Conservation (phyloP, 2,797 vertebrate species). For the Gymnothorax javanicus region DNA sequence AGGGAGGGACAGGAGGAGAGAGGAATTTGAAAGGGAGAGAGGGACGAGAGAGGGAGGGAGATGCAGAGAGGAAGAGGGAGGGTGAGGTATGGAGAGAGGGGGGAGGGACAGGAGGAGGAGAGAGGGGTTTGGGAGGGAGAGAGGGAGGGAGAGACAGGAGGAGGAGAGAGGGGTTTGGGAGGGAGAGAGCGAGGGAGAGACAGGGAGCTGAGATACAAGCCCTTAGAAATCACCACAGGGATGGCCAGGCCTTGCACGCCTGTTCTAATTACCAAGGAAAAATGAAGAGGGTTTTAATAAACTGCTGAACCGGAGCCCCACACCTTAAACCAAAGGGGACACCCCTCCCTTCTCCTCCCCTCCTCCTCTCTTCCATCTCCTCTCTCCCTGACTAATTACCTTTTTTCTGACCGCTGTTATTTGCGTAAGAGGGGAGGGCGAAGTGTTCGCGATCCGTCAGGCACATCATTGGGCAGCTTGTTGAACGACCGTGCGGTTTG, state of each 20-base stretch:
- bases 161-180: background rate
- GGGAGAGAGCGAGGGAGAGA: background rate
- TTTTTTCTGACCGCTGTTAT: background rate
- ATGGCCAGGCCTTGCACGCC: background rate
- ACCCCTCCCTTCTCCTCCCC: constrained; percentile 35
- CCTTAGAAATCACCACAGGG: background rate
- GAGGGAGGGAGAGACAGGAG: too few relatives aligned
- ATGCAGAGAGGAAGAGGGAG: background rate
- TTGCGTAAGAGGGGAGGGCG: background rate
- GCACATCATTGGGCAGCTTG: constrained; percentile 71
- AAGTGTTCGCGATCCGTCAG: constrained; percentile 56
- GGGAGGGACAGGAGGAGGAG: too few relatives aligned
- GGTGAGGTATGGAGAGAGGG: background rate
- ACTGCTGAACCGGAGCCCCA: constrained; percentile 6
- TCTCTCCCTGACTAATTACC: constrained; percentile 14
- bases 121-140: too few relatives aligned
- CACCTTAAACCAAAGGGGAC: constrained; percentile 55
- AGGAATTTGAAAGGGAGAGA: too few relatives aligned
- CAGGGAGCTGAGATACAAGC: background rate
- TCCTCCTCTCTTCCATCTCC: background rate
- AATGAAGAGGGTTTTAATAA: constrained; percentile 23
- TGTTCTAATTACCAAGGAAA: constrained; percentile 19
- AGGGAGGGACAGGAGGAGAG: too few relatives aligned
- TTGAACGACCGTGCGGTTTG: constrained; percentile 73
- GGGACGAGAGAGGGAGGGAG: too few relatives aligned